Percentiles rank a stretch among this genome's conserved stretches.
phyloP scores from a whole-genome alignment of 2,888 invertebrate species.

The Pseudolycoriella hygida region DNA sequence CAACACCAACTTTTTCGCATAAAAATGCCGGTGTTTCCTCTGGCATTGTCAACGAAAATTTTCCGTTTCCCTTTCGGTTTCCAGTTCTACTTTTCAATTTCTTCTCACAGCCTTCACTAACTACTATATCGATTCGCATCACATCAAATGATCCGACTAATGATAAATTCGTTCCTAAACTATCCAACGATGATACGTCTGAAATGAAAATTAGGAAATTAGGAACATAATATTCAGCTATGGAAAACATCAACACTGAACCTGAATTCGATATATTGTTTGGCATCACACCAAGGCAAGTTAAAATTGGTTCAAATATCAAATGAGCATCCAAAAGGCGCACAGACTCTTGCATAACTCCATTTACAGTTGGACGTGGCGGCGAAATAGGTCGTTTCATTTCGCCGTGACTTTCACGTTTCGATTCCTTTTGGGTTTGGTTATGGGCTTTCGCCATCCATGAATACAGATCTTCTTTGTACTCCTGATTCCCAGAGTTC shows the following conservation, averaged over 20 bases:
- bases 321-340: conserved; percentile 81
- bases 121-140: conserved; percentile 85
- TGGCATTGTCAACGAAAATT: conserved; percentile 29
- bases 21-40: conserved; percentile 77
- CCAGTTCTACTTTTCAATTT: conserved; percentile 23
- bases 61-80: conserved; percentile 14
- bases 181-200: conserved; percentile 59
- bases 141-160: conserved; percentile 71
- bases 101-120: conserved; percentile 60
- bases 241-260: not conserved
- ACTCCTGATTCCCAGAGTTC: conserved; percentile 19
- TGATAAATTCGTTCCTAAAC: conserved; percentile 73
- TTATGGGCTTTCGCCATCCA: conserved; percentile 90
- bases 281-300: conserved; percentile 79
- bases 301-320: conserved; percentile 80
- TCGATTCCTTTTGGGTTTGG: not conserved
- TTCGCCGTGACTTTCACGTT: conserved; percentile 17
- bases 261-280: conserved; percentile 26
- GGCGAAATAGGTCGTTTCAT: conserved; percentile 32
- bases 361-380: conserved; percentile 34
- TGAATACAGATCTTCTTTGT: conserved; percentile 77
- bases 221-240: not conserved
- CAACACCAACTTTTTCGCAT: conserved; percentile 79
- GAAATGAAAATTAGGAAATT: conserved; percentile 4
- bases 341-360: conserved; percentile 64